Percentiles rank a stretch among this genome's conserved stretches.
Evolutionary conservation across 2,113 vertebrate genomes (phyloP).

Genomic region (Mustela nigripes): DNA sequence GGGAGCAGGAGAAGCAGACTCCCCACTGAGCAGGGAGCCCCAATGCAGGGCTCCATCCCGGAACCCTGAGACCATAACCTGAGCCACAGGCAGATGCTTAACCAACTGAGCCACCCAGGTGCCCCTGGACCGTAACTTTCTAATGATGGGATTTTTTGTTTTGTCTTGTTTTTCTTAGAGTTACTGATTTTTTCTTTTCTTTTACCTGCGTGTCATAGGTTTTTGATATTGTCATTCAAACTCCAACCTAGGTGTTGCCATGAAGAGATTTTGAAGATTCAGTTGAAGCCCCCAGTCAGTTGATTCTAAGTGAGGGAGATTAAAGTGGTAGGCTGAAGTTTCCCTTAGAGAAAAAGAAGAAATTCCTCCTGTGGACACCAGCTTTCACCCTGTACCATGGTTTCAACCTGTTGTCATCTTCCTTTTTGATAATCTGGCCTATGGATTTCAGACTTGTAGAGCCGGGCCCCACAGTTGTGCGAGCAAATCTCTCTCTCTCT

Average conservation of each 20-base stretch:
- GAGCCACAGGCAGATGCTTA: not conserved
- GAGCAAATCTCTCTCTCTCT: not conserved
- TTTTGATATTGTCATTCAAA: not conserved
- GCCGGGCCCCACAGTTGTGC: not conserved
- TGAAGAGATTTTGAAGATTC: not conserved
- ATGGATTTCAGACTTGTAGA: not conserved
- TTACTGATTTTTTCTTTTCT: slow-evolving; percentile 19
- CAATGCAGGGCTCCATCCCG: not conserved
- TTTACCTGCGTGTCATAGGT: not conserved
- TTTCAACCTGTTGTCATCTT: not conserved
- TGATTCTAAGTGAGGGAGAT: not conserved
- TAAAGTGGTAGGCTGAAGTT: not conserved
- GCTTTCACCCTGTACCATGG: not conserved
- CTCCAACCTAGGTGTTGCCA: not conserved
- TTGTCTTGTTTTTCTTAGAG: not conserved
- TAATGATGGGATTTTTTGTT: not conserved
- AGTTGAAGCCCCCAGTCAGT: not conserved
- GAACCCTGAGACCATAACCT: not conserved
- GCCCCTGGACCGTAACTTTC: not conserved
- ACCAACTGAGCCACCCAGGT: not conserved
- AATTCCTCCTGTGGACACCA: not conserved
- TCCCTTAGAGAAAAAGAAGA: not conserved
- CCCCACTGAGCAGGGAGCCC: not conserved
- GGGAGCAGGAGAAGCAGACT: not conserved
- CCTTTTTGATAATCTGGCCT: not conserved